Conservation (phyloP, 2,888 invertebrate species). For the Tetrapedia diversipes region DNA sequence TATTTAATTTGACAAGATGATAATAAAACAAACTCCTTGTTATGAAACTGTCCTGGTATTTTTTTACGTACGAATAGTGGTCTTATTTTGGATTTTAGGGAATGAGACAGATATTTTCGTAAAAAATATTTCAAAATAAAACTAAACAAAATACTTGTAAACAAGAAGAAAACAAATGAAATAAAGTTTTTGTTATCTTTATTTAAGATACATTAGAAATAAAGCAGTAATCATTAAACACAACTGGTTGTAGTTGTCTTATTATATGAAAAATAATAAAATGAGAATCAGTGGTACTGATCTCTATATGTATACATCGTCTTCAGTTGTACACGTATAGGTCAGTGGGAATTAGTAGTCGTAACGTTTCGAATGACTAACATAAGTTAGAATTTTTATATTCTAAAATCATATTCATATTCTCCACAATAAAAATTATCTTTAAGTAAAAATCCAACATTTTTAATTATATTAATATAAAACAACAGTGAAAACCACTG, state of each 20-base stretch:
- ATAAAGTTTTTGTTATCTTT: background rate
- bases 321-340: too few species aligned
- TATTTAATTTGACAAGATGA: background rate
- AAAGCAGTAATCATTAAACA: too few species aligned
- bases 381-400: background rate
- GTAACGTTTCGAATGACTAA: background rate
- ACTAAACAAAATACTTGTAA: background rate
- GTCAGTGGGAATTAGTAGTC: too few species aligned
- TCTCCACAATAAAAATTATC: background rate
- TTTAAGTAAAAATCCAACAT: background rate
- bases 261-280: background rate
- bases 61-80: background rate
- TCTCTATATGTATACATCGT: too few species aligned
- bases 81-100: background rate
- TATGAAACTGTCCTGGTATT: background rate
- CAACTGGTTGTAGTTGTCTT: background rate
- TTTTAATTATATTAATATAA: background rate
- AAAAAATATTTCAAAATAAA: background rate
- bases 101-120: background rate
- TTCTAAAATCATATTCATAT: too few species aligned
- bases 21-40: background rate
- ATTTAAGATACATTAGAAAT: background rate
- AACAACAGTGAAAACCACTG: background rate
- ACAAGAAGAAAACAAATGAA: background rate
- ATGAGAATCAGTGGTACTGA: background rate